Conservation (phyloP, 2,888 invertebrate species). For the Caenorhabditis imperialis region DNA sequence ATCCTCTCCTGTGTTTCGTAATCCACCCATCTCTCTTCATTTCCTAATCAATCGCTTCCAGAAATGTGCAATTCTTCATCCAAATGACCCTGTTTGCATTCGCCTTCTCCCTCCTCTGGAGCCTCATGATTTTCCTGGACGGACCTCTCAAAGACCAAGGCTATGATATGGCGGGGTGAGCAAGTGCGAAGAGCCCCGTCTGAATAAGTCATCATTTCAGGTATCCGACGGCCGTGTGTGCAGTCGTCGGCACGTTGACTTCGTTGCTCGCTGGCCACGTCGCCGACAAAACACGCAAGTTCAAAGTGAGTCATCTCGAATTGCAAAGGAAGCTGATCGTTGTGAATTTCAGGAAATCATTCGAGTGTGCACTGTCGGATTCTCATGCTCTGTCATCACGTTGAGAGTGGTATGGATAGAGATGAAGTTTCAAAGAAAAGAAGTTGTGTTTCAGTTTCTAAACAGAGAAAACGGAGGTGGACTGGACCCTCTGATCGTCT, state of each 20-base stretch:
- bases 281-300: conserved; percentile 72
- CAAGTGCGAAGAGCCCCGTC: neutral
- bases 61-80: conserved; percentile 66
- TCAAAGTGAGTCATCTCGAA: conserved; percentile 63
- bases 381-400: conserved; percentile 33
- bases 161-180: conserved; percentile 56
- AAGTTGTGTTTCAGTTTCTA: conserved; percentile 23
- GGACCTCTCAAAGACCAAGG: conserved; percentile 46
- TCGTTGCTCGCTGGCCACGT: conserved; percentile 67
- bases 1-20: conserved; percentile 54
- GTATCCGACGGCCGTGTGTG: conserved; percentile 57
- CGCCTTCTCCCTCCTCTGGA: conserved; percentile 71
- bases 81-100: conserved; percentile 72
- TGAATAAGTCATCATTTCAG: conserved; percentile 37
- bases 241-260: conserved; percentile 66
- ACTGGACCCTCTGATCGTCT: conserved; percentile 25
- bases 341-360: conserved; percentile 49
- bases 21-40: neutral
- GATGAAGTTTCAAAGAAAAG: neutral
- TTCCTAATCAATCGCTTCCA: conserved; percentile 9
- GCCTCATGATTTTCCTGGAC: conserved; percentile 59
- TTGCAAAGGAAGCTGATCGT: neutral
- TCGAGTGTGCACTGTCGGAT: conserved; percentile 53
- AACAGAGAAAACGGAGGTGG: neutral
- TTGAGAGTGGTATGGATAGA: conserved; percentile 22